A percentile compares a stretch with the other conserved stretches of the same genome.
Evolutionary conservation across 2,888 invertebrate species (phyloP).

Genomic region (Deroplatys truncata): DNA sequence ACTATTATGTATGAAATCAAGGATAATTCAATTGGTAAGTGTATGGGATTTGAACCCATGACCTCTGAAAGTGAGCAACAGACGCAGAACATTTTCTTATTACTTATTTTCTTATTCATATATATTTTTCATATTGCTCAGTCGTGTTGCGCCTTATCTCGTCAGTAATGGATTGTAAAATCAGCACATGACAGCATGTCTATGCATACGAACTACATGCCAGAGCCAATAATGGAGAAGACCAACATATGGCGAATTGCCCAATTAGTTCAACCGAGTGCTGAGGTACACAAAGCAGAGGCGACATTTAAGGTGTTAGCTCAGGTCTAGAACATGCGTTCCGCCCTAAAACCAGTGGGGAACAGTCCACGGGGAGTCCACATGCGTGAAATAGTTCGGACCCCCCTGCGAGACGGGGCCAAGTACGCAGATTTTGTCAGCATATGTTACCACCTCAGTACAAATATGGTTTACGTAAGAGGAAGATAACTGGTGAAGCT

Average conservation of each 20-base stretch:
- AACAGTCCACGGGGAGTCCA: background rate
- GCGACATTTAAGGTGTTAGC: background rate
- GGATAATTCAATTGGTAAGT: too few species aligned
- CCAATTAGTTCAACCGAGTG: background rate
- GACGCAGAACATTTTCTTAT: too few species aligned
- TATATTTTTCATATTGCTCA: too few species aligned
- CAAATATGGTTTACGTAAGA: background rate
- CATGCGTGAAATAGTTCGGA: background rate
- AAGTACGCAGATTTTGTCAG: background rate
- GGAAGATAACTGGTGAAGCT: too few species aligned
- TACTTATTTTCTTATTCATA: too few species aligned
- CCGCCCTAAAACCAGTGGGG: background rate
- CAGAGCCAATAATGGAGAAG: background rate
- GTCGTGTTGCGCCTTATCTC: too few species aligned
- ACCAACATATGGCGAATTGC: background rate
- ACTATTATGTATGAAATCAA: too few species aligned
- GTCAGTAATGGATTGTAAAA: background rate
- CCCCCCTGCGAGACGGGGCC: too few species aligned
- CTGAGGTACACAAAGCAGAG: background rate
- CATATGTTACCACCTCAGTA: background rate
- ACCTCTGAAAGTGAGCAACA: too few species aligned
- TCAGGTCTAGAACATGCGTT: background rate
- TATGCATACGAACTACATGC: background rate
- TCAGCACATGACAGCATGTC: background rate
- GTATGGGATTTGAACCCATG: too few species aligned